Evolutionary conservation across 2,888 invertebrate genomes (phyloP), one percentile per base, ranked within the genome.

Genomic region (Agrenia bidenticulata): DNA sequence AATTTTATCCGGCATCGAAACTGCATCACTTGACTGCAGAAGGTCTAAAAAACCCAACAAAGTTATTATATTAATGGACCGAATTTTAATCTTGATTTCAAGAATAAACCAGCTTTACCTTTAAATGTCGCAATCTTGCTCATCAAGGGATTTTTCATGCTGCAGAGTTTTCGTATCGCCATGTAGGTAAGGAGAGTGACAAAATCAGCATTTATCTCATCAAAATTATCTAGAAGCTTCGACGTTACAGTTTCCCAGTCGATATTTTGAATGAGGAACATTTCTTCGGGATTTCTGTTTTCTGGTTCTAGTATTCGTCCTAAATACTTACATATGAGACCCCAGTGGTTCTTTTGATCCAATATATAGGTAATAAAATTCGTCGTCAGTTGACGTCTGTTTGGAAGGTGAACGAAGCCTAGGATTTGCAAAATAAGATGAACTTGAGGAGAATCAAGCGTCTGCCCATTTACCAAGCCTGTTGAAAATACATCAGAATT

Each of bases 401-500:
- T 27, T 11, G 50, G 24, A 7, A 57, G 24, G 7, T 54, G 23
- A 24, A 65, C 54, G 19, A 50, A 57, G 37, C 58, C 27, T 19
- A 58, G 39, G 5, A 62, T 49, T 21, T 58, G 37, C 42, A 66
- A 51, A 5, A 62, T 24, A n/a, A 56, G 24, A 1, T 54, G 13
- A 2, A 55, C 45, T 26, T 55, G 55, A 2, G 26, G 23, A 15
- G 55, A 7, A 41, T 56, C 50, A 13, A 66, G 42, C 0, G 15
- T n/a, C 9, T 49, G 63, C 7, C 41, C 42, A 37, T 26, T 50
- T 15, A 67, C 55, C 51, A 67, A 21, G 4, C 55, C 66, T 60
- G 53, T 1, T 24, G 11, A n/a, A 62, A 53, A 39, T 17, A 51
- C n/a, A 51, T 17, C 15, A n/a, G 27, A n/a, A n/a, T n/a, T n/a